These are phyloP conservation scores for Epsilonema sp. DNA, from an alignment of 2,888 invertebrate genomes.

Conservation along the genomic window DNA sequence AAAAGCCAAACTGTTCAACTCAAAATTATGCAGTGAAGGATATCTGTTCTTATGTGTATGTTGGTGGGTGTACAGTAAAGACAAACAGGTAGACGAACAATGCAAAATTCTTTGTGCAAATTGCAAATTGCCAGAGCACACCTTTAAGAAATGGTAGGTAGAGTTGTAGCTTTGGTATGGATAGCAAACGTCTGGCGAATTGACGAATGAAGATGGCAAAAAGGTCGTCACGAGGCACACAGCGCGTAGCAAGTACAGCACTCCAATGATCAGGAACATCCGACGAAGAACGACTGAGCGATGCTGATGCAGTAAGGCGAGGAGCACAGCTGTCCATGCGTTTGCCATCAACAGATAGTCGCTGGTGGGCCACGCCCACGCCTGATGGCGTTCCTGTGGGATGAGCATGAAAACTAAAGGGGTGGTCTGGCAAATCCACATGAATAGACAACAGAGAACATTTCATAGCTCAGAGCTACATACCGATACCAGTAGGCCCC, in stretches of 20 bases:
- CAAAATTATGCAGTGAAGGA: too few relatives aligned
- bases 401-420: slow-evolving; percentile 23
- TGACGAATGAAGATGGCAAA: slow-evolving; percentile 24
- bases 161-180: slow-evolving; percentile 19
- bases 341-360: slow-evolving; percentile 24
- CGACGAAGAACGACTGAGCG: slow-evolving; percentile 23
- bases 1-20: too few relatives aligned
- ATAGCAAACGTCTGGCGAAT: slow-evolving; percentile 22
- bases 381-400: slow-evolving; percentile 23
- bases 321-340: background rate
- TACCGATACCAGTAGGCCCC: too few relatives aligned
- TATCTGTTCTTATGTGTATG: too few relatives aligned
- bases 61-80: too few relatives aligned
- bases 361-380: slow-evolving; percentile 27
- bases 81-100: too few relatives aligned
- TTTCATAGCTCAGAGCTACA: too few relatives aligned
- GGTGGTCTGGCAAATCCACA: too few relatives aligned
- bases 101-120: too few relatives aligned
- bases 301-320: slow-evolving; percentile 15
- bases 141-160: too few relatives aligned
- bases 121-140: too few relatives aligned
- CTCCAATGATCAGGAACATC: slow-evolving; percentile 21
- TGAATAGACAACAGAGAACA: too few relatives aligned
- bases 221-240: slow-evolving; percentile 20
- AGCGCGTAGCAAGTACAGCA: slow-evolving; percentile 17